These are phyloP conservation scores for Poeciliopsis turneri DNA, from an alignment of 2,797 vertebrate genomes.

Conservation along the genomic window DNA sequence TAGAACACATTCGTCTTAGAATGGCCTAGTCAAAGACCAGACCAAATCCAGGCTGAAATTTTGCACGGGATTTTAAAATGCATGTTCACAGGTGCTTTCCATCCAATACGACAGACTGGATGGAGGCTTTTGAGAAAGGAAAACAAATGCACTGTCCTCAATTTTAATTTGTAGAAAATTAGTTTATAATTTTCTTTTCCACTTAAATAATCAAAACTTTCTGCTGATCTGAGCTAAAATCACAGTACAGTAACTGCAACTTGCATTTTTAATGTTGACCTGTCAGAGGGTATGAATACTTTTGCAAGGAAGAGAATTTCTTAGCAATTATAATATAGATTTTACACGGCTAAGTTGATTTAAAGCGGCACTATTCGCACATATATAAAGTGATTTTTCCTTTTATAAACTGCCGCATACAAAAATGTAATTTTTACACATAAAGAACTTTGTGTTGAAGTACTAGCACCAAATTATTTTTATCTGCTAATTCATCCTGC, in stretches of 20 bases:
- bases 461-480: background rate
- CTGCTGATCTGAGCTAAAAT: background rate
- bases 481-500: slow-evolving; percentile 12
- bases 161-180: no score
- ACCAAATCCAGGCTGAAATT: background rate
- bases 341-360: background rate
- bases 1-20: background rate
- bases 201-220: background rate
- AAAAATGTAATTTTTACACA: background rate
- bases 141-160: no score
- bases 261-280: background rate
- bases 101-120: background rate
- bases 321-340: background rate
- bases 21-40: background rate
- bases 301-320: background rate
- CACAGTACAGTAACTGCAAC: background rate
- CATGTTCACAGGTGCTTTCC: background rate
- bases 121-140: background rate
- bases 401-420: background rate
- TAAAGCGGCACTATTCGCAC: background rate
- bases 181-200: no score
- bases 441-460: background rate
- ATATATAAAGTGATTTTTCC: background rate
- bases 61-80: background rate
- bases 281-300: background rate